Conservation (phyloP, 1,140 invertebrate genomes). For the Lysiphlebus fabarum region DNA sequence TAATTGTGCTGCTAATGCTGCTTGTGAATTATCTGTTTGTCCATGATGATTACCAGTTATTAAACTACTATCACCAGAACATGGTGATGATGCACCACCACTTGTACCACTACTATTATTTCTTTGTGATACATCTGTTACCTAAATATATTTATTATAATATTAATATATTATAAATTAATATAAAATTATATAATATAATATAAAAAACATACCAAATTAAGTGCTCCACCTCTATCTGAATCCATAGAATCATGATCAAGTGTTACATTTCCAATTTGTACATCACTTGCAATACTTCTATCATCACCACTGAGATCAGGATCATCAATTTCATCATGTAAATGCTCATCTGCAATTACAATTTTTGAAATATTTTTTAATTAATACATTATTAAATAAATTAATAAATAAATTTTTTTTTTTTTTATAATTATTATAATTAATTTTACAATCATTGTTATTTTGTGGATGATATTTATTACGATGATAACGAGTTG, state of each 20-base stretch:
- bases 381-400: neutral
- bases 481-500: constrained; percentile 37
- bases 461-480: constrained; percentile 52
- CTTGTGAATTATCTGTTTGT: constrained; percentile 55
- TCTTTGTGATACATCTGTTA: constrained; percentile 57
- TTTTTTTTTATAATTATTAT: neutral
- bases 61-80: constrained; percentile 58
- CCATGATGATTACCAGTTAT: constrained; percentile 48
- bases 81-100: constrained; percentile 57
- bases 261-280: constrained; percentile 48
- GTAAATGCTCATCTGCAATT: constrained; percentile 56
- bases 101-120: constrained; percentile 55
- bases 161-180: neutral
- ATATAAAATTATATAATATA: constrained; percentile 1
- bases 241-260: constrained; percentile 60
- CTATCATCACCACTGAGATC: constrained; percentile 57
- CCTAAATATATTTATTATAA: constrained; percentile 38
- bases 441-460: constrained; percentile 45
- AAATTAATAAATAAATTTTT: neutral
- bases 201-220: constrained; percentile 51
- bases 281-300: constrained; percentile 56
- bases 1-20: constrained; percentile 64
- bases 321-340: constrained; percentile 52
- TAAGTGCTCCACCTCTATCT: constrained; percentile 58
- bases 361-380: neutral